Percentiles rank a stretch among this genome's conserved stretches.
phyloP scores from a whole-genome alignment of 2,113 vertebrate genomes.

The Phrynocephalus versicolor region DNA sequence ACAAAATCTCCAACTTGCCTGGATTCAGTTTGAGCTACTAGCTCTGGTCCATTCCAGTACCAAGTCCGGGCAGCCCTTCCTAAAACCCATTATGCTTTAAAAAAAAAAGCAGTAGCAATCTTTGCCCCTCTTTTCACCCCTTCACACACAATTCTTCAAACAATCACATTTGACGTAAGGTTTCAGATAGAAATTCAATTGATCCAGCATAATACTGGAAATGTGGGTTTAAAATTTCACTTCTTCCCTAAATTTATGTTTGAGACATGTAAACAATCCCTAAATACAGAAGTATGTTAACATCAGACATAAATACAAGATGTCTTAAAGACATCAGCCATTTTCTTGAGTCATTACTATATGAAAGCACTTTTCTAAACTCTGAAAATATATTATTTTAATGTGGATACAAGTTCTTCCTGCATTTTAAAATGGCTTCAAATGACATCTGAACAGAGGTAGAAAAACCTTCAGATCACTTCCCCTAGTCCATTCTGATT shows the following conservation, averaged over 20 bases:
- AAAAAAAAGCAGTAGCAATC: neutral
- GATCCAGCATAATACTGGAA: slow-evolving; percentile 4
- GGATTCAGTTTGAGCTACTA: too few relatives aligned
- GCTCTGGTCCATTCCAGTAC: too few relatives aligned
- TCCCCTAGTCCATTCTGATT: slow-evolving; percentile 65
- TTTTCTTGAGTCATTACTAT: slow-evolving; percentile 42
- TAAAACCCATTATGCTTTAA: slow-evolving; percentile 33
- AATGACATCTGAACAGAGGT: slow-evolving; percentile 70
- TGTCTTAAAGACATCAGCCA: slow-evolving; percentile 50
- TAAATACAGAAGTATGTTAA: slow-evolving; percentile 32
- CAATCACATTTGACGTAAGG: slow-evolving; percentile 1
- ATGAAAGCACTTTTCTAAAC: slow-evolving; percentile 39
- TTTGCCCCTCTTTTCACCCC: slow-evolving; percentile 40
- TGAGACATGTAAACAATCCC: slow-evolving; percentile 42
- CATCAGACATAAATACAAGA: slow-evolving; percentile 43
- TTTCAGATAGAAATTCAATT: slow-evolving; percentile 19
- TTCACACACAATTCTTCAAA: slow-evolving; percentile 39
- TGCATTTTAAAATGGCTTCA: slow-evolving; percentile 64
- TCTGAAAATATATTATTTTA: slow-evolving; percentile 59
- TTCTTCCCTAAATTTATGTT: slow-evolving; percentile 23
- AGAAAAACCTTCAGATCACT: slow-evolving; percentile 59
- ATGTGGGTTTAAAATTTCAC: slow-evolving; percentile 5
- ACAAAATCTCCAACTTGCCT: too few relatives aligned
- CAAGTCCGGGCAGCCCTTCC: slow-evolving; percentile 20
- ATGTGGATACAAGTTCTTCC: slow-evolving; percentile 55